Conservation (phyloP, 2,888 invertebrate species). For the Alloplasta piceator region DNA sequence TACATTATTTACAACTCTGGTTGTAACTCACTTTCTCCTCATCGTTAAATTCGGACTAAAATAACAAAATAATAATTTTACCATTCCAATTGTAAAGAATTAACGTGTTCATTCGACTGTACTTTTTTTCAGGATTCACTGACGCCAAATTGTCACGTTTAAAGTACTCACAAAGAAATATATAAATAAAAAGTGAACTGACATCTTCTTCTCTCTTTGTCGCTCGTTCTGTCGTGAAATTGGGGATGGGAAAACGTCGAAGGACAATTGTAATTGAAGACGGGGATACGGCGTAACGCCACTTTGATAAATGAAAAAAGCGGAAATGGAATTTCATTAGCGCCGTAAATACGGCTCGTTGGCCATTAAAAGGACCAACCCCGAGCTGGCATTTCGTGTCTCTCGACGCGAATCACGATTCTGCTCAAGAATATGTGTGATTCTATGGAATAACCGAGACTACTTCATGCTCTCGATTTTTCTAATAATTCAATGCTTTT, state of each 20-base stretch:
- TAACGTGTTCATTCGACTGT: too few relatives aligned
- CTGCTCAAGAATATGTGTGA: not conserved
- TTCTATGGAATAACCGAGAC: not conserved
- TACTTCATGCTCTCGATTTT: too few relatives aligned
- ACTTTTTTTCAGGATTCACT: not conserved
- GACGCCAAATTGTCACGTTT: not conserved
- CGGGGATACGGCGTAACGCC: conserved; percentile 10
- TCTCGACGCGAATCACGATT: not conserved
- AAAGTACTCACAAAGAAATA: not conserved
- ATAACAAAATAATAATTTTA: too few relatives aligned
- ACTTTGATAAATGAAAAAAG: conserved; percentile 65
- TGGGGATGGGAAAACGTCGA: conserved; percentile 1
- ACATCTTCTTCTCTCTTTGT: conserved; percentile 25
- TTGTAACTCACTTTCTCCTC: too few relatives aligned
- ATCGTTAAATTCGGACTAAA: too few relatives aligned
- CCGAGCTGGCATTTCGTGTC: conserved; percentile 5
- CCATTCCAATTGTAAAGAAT: too few relatives aligned
- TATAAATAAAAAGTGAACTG: conserved; percentile 20
- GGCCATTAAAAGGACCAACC: conserved; percentile 41
- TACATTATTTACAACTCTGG: too few relatives aligned
- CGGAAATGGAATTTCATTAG: conserved; percentile 76
- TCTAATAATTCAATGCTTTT: too few relatives aligned
- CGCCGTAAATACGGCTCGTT: conserved; percentile 72
- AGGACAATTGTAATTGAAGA: not conserved
- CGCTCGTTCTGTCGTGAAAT: not conserved